phyloP scores from a whole-genome alignment of 2,888 invertebrate species.

The Lasioglossum oenotherae region DNA sequence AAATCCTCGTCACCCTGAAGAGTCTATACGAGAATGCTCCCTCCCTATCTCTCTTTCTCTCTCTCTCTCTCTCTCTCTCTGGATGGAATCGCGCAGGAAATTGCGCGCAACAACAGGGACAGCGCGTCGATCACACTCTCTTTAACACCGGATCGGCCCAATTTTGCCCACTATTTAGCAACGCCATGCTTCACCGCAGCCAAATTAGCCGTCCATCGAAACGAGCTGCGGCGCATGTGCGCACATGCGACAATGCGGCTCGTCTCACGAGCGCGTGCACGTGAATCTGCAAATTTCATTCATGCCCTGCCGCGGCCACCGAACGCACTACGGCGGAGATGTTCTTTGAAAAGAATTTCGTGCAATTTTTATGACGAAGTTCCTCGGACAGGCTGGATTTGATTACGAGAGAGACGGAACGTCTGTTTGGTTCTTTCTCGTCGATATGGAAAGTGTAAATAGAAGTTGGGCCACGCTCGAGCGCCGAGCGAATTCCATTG shows the following conservation, averaged over 20 bases:
- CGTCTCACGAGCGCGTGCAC: constrained; percentile 21
- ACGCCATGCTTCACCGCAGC: constrained; percentile 75
- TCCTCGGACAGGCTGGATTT: background rate
- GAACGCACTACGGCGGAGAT: background rate
- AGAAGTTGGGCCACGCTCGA: constrained; percentile 8
- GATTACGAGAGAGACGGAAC: background rate
- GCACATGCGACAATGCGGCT: background rate
- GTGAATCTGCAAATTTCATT: constrained; percentile 74
- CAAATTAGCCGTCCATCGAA: constrained; percentile 74
- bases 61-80: background rate
- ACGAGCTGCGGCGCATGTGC: constrained; percentile 40
- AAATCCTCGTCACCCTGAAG: background rate
- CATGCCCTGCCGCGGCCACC: constrained; percentile 38
- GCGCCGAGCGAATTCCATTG: constrained; percentile 42
- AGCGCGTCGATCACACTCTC: constrained; percentile 64
- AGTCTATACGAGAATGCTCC: background rate
- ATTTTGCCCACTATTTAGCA: constrained; percentile 79
- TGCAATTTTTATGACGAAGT: no score
- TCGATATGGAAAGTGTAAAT: background rate
- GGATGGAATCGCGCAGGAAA: constrained; percentile 10
- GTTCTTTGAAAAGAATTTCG: constrained; percentile 4
- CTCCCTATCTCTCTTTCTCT: background rate
- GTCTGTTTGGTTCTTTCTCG: background rate
- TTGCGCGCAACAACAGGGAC: constrained; percentile 14
- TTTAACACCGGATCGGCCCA: constrained; percentile 78